A percentile compares a stretch with the other conserved stretches of the same genome.
Evolutionary conservation across 2,797 vertebrate species (phyloP).

Genomic region (Thripadectes ignobilis): DNA sequence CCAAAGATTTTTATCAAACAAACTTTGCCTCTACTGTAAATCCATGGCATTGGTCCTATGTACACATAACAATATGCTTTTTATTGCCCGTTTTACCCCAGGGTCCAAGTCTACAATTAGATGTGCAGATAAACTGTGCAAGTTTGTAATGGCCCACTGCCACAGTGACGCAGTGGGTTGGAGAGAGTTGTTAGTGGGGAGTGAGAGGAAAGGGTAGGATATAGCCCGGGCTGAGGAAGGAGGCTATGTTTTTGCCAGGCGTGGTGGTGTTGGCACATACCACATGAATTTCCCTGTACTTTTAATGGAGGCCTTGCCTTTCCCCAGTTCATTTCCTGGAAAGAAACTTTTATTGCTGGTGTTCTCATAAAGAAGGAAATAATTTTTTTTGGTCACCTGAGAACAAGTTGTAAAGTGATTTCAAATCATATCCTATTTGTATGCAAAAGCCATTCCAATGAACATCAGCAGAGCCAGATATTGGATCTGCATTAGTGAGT

Average conservation of each 20-base stretch:
- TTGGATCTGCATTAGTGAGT: neutral
- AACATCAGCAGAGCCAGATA: neutral
- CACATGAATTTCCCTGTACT: neutral
- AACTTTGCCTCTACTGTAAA: conserved; percentile 49
- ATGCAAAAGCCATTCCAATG: neutral
- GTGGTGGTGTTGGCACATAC: neutral
- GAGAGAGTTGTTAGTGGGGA: neutral
- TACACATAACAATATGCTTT: neutral
- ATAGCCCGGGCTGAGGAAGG: neutral
- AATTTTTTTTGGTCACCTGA: neutral
- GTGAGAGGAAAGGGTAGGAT: neutral
- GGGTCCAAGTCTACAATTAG: conserved; percentile 13
- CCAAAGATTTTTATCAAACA: conserved; percentile 10
- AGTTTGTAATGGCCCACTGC: neutral
- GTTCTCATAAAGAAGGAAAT: neutral
- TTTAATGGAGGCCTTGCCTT: neutral
- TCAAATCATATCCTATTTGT: neutral
- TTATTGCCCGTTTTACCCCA: neutral
- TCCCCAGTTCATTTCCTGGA: neutral
- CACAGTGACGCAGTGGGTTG: neutral
- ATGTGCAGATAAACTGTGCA: neutral
- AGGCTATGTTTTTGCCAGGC: neutral
- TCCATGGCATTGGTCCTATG: neutral
- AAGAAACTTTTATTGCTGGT: neutral
- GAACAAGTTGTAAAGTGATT: neutral